Conservation (phyloP, 2,888 invertebrate genomes). For the Andrena trimmerana region DNA sequence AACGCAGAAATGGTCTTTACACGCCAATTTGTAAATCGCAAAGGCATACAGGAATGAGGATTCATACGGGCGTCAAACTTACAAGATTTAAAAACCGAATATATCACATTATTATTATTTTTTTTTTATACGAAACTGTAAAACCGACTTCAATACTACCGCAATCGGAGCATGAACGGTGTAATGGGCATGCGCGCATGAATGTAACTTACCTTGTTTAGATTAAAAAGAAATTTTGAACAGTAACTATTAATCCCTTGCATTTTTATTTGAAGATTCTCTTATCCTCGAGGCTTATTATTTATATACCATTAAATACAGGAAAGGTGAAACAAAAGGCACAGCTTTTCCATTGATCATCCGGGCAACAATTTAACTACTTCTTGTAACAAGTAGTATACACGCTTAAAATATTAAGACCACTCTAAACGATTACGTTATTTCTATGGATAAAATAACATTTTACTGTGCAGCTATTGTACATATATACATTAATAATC, state of each 20-base stretch:
- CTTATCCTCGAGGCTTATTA: conserved; percentile 24
- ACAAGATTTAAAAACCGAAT: conserved; percentile 37
- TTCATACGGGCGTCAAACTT: conserved; percentile 31
- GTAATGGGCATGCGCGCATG: conserved; percentile 70
- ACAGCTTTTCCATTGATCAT: conserved; percentile 12
- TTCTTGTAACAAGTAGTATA: conserved; percentile 7
- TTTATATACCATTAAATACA: conserved; percentile 19
- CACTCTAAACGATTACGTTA: background rate
- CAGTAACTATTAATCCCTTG: conserved; percentile 31
- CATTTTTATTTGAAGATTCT: conserved; percentile 43
- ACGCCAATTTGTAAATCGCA: conserved; percentile 45
- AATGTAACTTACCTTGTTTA: conserved; percentile 61
- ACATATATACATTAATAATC: conserved; percentile 10
- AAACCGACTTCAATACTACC: conserved; percentile 54
- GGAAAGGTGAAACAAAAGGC: conserved; percentile 6
- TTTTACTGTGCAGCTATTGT: background rate
- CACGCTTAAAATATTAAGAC: background rate
- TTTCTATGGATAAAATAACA: conserved; percentile 4
- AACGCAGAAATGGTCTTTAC: conserved; percentile 44
- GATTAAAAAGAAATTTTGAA: conserved; percentile 38
- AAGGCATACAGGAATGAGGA: conserved; percentile 41
- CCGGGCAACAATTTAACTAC: background rate
- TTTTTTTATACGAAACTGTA: conserved; percentile 62
- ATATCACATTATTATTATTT: conserved; percentile 54
- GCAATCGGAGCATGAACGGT: conserved; percentile 71